Base-by-base conservation (phyloP, 1,140 invertebrate species). In the Neodiprion fabricii region DNA sequence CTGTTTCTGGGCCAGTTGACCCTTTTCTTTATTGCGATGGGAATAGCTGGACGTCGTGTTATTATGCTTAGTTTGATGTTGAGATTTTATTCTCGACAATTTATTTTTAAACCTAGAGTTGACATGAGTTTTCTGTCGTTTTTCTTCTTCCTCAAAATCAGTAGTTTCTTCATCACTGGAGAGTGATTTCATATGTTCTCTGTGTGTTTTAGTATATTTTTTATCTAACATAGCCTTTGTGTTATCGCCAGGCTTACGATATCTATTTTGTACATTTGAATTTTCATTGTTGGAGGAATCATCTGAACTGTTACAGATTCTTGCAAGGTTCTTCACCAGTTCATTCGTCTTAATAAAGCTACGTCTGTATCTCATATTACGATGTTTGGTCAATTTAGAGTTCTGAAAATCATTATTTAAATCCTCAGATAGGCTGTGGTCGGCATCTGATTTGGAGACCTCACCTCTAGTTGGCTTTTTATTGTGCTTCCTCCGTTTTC, bases 401-500 rank as follows among this genome's bases (percentile, higher is more conserved):
- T 61, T 61, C n/a, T 61, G 11, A 14, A 61, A 61, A 61, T 61
- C 9, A 61, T 17, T 61, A 17, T 61, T 9, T 61, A 17, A 61
- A 61, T 61, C 53, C n/a, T 61, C 53, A 61, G 53, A 61, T 61
- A 4, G 53, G 53, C 53, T 61, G 53, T 17, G 11, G 53, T 61
- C 9, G n/a, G 11, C 53, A 17, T 61, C n/a, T 40, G 28, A 40
- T 40, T 40, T 40, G 28, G 28, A 40, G 53, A 12, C 11, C 53
- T 61, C 53, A 61, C 53, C n/a, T 61, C 53, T 61, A 17, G 53
- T 61, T 61, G 53, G 11, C n/a, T 61, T 17, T 61, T 61, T 61
- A 14, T 17, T 61, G 53, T 61, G 53, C 53, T 61, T 23, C 40
- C 40, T 21, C 67, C 14, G 67, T 23, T 69, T 69, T 69, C 67